These are phyloP conservation scores for Ophiothrix spiculata DNA, from an alignment of 35 echinoderm and acorn worm genomes.

Conservation along the genomic window DNA sequence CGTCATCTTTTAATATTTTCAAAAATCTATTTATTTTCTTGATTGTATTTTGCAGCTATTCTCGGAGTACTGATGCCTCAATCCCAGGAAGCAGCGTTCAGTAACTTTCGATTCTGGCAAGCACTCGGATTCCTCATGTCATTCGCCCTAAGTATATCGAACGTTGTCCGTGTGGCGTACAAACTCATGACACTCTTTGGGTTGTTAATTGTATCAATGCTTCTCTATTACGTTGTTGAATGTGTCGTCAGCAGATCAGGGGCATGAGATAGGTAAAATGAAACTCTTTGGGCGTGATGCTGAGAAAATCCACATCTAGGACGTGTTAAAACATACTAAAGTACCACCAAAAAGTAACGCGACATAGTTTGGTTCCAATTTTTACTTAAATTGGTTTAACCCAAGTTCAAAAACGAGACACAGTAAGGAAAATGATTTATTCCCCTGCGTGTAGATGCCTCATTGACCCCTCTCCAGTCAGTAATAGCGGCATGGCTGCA, in stretches of 20 bases:
- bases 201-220: slow-evolving; percentile 18
- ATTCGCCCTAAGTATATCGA: slow-evolving; percentile 21
- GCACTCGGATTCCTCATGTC: slow-evolving; percentile 33
- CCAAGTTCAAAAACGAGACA: too few species aligned
- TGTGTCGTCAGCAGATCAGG: slow-evolving; percentile 6
- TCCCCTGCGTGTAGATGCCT: too few species aligned
- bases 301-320: too few species aligned
- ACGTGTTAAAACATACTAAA: too few species aligned
- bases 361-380: too few species aligned
- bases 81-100: slow-evolving; percentile 44
- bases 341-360: too few species aligned
- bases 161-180: background rate
- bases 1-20: background rate
- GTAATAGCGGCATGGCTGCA: too few species aligned
- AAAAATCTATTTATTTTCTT: background rate
- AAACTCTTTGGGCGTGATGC: too few species aligned
- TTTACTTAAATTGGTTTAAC: too few species aligned
- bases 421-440: too few species aligned
- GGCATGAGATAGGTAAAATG: too few species aligned
- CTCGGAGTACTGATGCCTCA: slow-evolving; percentile 43
- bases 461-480: too few species aligned
- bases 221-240: slow-evolving; percentile 24
- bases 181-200: slow-evolving; percentile 20
- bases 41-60: slow-evolving; percentile 21
- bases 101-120: slow-evolving; percentile 52